These are phyloP conservation scores for Diabrotica undecimpunctata DNA, from an alignment of 1,140 invertebrate genomes.

Conservation along the genomic window DNA sequence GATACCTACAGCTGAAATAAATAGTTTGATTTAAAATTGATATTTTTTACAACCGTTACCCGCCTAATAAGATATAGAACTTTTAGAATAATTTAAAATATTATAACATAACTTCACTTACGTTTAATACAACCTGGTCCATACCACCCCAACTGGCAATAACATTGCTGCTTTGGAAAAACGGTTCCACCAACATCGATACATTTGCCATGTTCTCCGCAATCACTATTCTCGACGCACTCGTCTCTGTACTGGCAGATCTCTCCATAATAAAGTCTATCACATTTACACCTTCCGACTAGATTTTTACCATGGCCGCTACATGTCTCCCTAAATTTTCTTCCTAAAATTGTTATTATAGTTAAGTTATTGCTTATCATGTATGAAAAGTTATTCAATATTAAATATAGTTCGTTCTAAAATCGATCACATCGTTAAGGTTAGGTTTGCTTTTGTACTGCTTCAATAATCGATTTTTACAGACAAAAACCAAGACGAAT, in stretches of 20 bases:
- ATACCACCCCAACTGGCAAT: conserved; percentile 84
- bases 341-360: conserved; percentile 49
- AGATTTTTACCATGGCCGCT: conserved; percentile 76
- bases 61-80: too few species aligned
- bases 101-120: conserved; percentile 56
- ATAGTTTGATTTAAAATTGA: too few species aligned
- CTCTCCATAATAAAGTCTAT: conserved; percentile 73
- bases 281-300: conserved; percentile 75
- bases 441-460: too few species aligned
- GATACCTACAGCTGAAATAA: too few species aligned
- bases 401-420: too few species aligned
- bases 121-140: conserved; percentile 73
- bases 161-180: conserved; percentile 80
- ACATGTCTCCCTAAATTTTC: conserved; percentile 76
- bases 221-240: conserved; percentile 77
- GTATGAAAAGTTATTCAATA: too few species aligned
- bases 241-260: conserved; percentile 83
- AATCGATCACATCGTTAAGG: too few species aligned
- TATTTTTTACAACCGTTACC: too few species aligned
- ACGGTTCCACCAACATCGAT: conserved; percentile 74
- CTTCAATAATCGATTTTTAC: too few species aligned
- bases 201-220: conserved; percentile 80
- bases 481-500: too few species aligned
- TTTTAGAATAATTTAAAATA: too few species aligned
- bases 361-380: background rate